phyloP scores from a whole-genome alignment of 2,888 invertebrate species.

The Nymphalis c-album region DNA sequence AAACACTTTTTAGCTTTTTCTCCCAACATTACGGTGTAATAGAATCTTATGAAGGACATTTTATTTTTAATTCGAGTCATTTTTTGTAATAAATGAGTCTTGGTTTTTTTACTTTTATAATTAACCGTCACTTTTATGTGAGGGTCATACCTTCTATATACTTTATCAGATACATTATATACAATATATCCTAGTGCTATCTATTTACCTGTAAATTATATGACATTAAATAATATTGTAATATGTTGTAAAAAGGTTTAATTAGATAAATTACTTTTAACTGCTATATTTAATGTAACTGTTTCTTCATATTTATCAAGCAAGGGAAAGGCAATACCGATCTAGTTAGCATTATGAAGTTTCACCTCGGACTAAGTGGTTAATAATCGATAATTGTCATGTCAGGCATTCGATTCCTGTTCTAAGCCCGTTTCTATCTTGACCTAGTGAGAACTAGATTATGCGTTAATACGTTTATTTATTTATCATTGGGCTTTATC shows the following conservation, averaged over 20 bases:
- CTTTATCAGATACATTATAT: not conserved
- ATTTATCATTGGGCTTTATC: conserved; percentile 29
- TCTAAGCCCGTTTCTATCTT: conserved; percentile 62
- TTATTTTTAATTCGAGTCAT: conserved; percentile 6
- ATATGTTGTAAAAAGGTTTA: not conserved
- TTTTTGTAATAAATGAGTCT: not conserved
- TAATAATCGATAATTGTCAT: conserved; percentile 72
- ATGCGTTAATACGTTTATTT: conserved; percentile 35
- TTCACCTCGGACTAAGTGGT: conserved; percentile 60
- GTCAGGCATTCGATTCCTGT: conserved; percentile 59
- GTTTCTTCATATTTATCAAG: conserved; percentile 25
- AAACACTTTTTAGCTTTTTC: conserved; percentile 1
- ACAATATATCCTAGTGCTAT: not conserved
- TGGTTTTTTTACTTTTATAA: not conserved
- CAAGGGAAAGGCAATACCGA: conserved; percentile 34
- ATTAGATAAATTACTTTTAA: conserved; percentile 10
- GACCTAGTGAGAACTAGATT: conserved; percentile 63
- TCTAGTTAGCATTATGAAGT: conserved; percentile 45
- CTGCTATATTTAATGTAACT: conserved; percentile 13
- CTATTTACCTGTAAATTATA: not conserved
- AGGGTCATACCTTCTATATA: too few relatives aligned
- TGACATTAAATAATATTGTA: conserved; percentile 7
- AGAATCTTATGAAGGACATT: conserved; percentile 9
- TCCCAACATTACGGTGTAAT: not conserved
- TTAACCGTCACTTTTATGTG: too few relatives aligned